These are phyloP conservation scores for Pollenia amentaria DNA, from an alignment of 2,888 invertebrate species.

Conservation along the genomic window DNA sequence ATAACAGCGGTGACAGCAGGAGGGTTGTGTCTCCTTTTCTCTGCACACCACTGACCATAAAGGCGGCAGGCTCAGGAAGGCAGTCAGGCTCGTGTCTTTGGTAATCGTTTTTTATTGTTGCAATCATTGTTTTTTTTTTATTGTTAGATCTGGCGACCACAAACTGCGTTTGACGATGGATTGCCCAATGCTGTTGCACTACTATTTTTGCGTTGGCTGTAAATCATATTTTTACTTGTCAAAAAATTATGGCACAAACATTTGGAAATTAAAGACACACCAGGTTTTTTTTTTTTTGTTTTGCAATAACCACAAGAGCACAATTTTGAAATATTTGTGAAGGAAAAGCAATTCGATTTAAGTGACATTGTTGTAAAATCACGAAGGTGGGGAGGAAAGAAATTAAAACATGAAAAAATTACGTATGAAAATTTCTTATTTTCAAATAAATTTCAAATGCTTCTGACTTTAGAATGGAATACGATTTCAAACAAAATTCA, in stretches of 20 bases:
- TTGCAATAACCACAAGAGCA: background rate
- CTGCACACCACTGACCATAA: slow-evolving; percentile 25
- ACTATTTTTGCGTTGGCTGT: slow-evolving; percentile 72
- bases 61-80: slow-evolving; percentile 24
- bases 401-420: background rate
- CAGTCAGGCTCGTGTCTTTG: slow-evolving; percentile 48
- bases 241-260: slow-evolving; percentile 72
- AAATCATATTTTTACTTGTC: slow-evolving; percentile 74
- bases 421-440: background rate
- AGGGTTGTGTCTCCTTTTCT: slow-evolving; percentile 49
- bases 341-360: slow-evolving; percentile 34
- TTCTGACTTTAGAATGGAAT: no score
- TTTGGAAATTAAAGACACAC: slow-evolving; percentile 61
- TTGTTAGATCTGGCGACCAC: slow-evolving; percentile 64
- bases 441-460: background rate
- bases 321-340: background rate
- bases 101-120: slow-evolving; percentile 41
- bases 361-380: slow-evolving; percentile 13
- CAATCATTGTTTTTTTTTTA: slow-evolving; percentile 33
- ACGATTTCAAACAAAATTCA: no score
- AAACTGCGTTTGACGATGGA: slow-evolving; percentile 70
- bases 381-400: background rate
- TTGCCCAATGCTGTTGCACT: slow-evolving; percentile 59
- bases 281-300: background rate
- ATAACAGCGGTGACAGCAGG: slow-evolving; percentile 72